Evolutionary conservation across 2,888 invertebrate genomes (phyloP).

Genomic region (Octodonta nipae): DNA sequence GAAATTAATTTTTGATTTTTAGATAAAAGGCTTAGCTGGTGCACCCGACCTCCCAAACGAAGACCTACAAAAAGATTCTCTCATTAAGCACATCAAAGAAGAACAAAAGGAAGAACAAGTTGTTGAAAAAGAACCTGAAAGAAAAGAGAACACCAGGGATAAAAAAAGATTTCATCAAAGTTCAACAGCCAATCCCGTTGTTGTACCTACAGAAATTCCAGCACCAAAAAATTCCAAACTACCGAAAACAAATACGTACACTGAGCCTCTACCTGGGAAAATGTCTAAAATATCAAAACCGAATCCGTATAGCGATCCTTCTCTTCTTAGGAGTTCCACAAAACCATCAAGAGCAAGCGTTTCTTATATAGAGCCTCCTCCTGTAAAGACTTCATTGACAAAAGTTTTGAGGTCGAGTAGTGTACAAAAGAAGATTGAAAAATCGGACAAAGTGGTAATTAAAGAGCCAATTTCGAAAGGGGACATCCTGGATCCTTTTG

Average conservation of each 20-base stretch:
- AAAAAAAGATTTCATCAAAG: neutral
- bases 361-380: no score
- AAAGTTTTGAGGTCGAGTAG: conserved; percentile 5
- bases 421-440: conserved; percentile 7
- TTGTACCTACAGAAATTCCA: no score
- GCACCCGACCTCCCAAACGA: conserved; percentile 13
- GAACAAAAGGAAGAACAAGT: conserved; percentile 11
- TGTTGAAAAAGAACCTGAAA: conserved; percentile 5
- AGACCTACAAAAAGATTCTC: conserved; percentile 8
- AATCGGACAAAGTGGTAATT: conserved; percentile 7
- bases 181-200: neutral
- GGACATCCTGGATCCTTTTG: conserved; percentile 24
- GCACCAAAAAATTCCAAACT: no score
- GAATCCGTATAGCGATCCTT: no score
- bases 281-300: no score
- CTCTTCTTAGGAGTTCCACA: neutral
- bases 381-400: no score
- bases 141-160: neutral
- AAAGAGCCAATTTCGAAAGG: conserved; percentile 8
- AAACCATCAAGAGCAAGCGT: neutral
- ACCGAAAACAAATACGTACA: no score
- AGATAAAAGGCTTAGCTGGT: conserved; percentile 32
- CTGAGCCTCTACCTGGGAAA: no score
- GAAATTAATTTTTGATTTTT: no score
- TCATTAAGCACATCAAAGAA: conserved; percentile 11